Base-by-base conservation (phyloP, 2,888 invertebrate species). In the Sussaba pulchella region DNA sequence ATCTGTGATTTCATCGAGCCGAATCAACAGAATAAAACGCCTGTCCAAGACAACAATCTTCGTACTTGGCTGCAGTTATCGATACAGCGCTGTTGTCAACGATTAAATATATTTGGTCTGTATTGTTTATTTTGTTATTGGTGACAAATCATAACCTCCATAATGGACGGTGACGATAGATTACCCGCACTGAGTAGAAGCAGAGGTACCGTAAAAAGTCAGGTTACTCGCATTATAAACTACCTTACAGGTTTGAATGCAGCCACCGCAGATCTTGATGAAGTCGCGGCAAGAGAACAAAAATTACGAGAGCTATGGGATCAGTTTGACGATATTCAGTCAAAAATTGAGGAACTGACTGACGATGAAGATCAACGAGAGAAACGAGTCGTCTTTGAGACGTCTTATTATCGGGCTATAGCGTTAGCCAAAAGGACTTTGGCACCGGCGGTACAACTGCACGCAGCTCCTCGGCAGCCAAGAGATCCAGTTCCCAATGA, bases 221-320 rank as follows among this genome's bases (percentile, higher is more conserved):
- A 67, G 67, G n/a, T 67, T 26, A 54, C 67, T 8, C 67, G 67
- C 12, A 67, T 41, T 41, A 2, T n/a, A 10, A 52, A 21, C 21
- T 1, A 45, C 3, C 6, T 41, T 39, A 17, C 52, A 21, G 52
- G 10, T 9, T 52, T 67, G 43, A 10, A 43, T 19, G 12, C 6
- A 21, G 14, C 14, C 21, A 52, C 26, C 8, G 52, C 12, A 10
- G 19, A 50, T 39, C 31, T 52, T 36, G 39, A 45, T 2, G 67
- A 67, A 45, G 52, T 67, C 14, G 67, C 24, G 19, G 54, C 52
- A 14, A 52, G 67, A 14, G 21, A 45, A 17, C 54, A 67, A 41
- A 67, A 67, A 41, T 8, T 67, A 12, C 24, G 31, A 19, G 67
- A 67, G 6, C n/a, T 67, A 39, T 67, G 67, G 67, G 52, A 39